These are phyloP conservation scores for Rhagoletis pomonella DNA, from an alignment of 1,140 invertebrate genomes.

Conservation along the genomic window DNA sequence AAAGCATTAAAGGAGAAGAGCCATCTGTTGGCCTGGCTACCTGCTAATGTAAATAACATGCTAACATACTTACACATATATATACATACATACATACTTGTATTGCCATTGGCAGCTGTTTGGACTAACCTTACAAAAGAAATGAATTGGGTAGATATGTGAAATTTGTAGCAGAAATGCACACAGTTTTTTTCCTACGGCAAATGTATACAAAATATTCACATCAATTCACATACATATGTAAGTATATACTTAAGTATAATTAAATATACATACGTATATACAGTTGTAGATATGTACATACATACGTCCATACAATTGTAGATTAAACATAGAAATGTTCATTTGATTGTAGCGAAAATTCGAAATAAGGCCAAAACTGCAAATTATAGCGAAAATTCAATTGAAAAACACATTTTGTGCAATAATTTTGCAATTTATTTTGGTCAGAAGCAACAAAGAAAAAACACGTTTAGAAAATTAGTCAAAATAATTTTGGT, in stretches of 20 bases:
- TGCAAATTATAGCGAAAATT: not conserved
- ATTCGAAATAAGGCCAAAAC: not conserved
- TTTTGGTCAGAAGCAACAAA: not conserved
- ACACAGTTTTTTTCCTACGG: not conserved
- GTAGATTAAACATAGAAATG: not conserved
- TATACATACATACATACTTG: not conserved
- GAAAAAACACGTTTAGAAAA: not conserved
- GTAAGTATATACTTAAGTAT: not conserved
- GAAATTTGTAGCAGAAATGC: not conserved
- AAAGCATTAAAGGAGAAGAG: not conserved
- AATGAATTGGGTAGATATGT: not conserved
- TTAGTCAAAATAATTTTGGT: too few species aligned
- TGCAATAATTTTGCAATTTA: slow-evolving; percentile 11
- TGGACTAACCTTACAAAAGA: not conserved
- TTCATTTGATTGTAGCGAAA: not conserved
- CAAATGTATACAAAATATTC: not conserved
- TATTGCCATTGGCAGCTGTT: slow-evolving; percentile 44
- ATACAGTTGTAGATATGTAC: not conserved
- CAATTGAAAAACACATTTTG: slow-evolving; percentile 10
- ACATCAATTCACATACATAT: not conserved
- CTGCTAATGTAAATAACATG: not conserved
- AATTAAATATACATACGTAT: not conserved
- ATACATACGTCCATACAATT: not conserved
- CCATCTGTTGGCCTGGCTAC: slow-evolving; percentile 37
- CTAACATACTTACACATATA: not conserved